A percentile compares a stretch with the other conserved stretches of the same genome.
Conservation (phyloP, 2,888 invertebrate genomes). For the Heliconius erato region DNA sequence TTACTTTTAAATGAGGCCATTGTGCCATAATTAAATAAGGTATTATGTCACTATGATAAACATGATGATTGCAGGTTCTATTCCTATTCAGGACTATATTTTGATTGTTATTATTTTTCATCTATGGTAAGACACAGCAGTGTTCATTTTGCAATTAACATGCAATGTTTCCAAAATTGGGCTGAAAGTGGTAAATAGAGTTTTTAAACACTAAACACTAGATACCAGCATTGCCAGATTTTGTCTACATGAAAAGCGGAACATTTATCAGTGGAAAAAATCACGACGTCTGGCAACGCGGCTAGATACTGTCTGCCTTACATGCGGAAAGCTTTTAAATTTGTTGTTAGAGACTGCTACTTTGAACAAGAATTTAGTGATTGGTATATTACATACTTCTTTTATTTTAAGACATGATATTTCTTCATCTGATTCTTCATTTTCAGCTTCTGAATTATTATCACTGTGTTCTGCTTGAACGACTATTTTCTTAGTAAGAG, state of each 20-base stretch:
- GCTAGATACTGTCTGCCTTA: not conserved
- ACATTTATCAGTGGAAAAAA: too few species aligned
- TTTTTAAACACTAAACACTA: too few species aligned
- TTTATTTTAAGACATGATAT: conserved; percentile 61
- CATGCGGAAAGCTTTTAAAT: not conserved
- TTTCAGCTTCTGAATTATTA: conserved; percentile 10
- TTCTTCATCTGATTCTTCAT: conserved; percentile 44
- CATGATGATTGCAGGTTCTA: not conserved
- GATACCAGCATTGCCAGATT: too few species aligned
- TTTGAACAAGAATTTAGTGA: not conserved
- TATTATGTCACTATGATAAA: not conserved
- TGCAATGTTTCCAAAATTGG: not conserved
- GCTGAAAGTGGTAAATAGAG: not conserved
- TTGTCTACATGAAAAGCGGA: too few species aligned
- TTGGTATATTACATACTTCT: conserved; percentile 60
- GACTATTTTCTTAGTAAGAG: conserved; percentile 13
- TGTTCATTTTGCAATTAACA: not conserved
- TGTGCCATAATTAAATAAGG: not conserved
- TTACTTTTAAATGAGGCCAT: not conserved
- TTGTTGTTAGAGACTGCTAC: too few species aligned
- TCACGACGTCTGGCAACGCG: too few species aligned
- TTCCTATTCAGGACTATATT: not conserved
- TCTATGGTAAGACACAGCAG: not conserved
- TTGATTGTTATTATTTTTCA: not conserved
- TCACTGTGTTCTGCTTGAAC: not conserved